Conservation (phyloP, 2,113 vertebrate species). For the Prietella phreatophila region DNA sequence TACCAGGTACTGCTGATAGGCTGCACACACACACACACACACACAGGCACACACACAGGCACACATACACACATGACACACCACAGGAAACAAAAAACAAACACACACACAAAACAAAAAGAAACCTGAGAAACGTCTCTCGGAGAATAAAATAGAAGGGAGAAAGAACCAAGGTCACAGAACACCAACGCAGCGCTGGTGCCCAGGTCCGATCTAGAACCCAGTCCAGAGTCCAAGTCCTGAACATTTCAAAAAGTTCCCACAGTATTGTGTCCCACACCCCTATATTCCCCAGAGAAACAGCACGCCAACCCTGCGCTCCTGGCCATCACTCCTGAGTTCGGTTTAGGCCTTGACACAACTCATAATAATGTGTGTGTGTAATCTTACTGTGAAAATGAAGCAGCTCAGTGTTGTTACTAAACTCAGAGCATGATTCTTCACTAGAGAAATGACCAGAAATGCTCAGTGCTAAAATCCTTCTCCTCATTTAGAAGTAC, state of each 20-base stretch:
- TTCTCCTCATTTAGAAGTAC: too few relatives aligned
- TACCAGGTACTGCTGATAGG: conserved; percentile 99
- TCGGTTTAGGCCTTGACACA: too few relatives aligned
- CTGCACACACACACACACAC: conserved; percentile 64
- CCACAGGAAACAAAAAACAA: not conserved
- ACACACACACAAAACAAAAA: conserved; percentile 20
- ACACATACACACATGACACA: not conserved
- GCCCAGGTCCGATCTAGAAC: not conserved
- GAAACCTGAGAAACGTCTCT: conserved; percentile 11
- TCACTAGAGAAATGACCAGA: too few relatives aligned
- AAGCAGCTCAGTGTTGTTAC: too few relatives aligned
- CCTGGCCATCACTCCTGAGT: too few relatives aligned
- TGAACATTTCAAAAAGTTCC: not conserved
- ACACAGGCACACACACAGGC: not conserved
- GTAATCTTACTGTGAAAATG: too few relatives aligned
- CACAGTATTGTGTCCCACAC: too few relatives aligned
- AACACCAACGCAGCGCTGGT: not conserved
- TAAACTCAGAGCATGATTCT: too few relatives aligned
- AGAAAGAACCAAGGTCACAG: not conserved
- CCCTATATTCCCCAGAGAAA: too few relatives aligned
- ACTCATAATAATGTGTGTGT: too few relatives aligned
- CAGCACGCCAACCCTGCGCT: too few relatives aligned
- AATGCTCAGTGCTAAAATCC: too few relatives aligned
- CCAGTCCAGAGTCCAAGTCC: not conserved
- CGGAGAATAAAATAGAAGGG: not conserved